Base-by-base conservation (phyloP, 37 sponge, comb jelly and placozoan genomes). In the Eunapius fragilis region DNA sequence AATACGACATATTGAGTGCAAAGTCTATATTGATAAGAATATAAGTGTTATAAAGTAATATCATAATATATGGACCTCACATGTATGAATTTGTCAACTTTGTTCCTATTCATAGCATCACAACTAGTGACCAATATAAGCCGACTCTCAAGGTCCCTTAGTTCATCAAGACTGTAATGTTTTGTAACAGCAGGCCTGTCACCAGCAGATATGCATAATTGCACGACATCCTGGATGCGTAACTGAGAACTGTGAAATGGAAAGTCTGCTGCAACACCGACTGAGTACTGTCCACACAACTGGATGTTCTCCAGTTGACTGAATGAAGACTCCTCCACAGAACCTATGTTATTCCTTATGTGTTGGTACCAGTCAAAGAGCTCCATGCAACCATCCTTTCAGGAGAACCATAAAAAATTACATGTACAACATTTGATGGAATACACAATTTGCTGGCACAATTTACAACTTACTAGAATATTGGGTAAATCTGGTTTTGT, bases 131-230 rank as follows among this genome's bases (percentile, higher is more conserved):
- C 90, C 48, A 94, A 83, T 26, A 91, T 91, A 38, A 94, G 71
- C 48, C 91, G 91, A 33, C 95, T 94, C 83, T 94, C 91, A 6
- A 94, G 67, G 71, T 94, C 95, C 27, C 89, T 75, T 0, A 94
- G 84, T 1, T 94, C 91, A 75, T 94, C 86, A 14, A 94, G 82
- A 36, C 68, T 71, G 70, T 89, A 94, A 4, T 67, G 71, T 6
- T 4, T 31, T 76, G 85, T 82, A n/a, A 80, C 25, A 12, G 78
- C 31, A 26, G 26, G 38, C 37, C 68, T 31, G 24, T 78, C 50
- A 24, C 81, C 71, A 13, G 27, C 27, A 0, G 9, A 36, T 49
- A 88, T 49, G 4, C 67, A 68, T 32, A 94, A 45, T 7, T 22
- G 5, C 41, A 94, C 85, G 27, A 91, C 83, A 36, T 86, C 86